A percentile compares a stretch with the other conserved stretches of the same genome.
phyloP scores from a whole-genome alignment of 1,140 invertebrate genomes.

The Drosophila trapezifrons region DNA sequence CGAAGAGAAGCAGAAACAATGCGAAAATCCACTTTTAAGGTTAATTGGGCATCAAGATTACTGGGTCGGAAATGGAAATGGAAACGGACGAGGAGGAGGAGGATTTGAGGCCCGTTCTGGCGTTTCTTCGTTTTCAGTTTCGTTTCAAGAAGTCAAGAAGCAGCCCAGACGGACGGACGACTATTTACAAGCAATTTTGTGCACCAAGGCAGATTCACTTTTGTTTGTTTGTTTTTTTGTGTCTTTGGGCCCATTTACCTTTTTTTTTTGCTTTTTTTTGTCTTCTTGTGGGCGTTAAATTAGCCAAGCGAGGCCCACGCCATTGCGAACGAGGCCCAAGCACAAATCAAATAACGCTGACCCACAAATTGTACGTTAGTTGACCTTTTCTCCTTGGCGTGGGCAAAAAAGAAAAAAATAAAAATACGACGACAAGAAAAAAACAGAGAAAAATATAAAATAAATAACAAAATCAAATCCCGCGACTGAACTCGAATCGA shows the following conservation, averaged over 20 bases:
- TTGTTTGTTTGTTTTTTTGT: conserved; percentile 68
- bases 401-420: conserved; percentile 19
- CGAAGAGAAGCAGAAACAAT: conserved; percentile 66
- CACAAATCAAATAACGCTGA: conserved; percentile 83
- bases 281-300: conserved; percentile 74
- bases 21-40: conserved; percentile 84
- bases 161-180: conserved; percentile 53
- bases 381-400: conserved; percentile 72
- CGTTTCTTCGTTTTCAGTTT: conserved; percentile 62
- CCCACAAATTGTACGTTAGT: conserved; percentile 83
- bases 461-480: conserved; percentile 35
- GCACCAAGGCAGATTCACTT: conserved; percentile 77
- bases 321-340: conserved; percentile 57
- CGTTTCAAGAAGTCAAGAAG: conserved; percentile 64
- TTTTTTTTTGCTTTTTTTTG: conserved; percentile 19
- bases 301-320: conserved; percentile 69
- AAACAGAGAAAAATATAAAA: conserved; percentile 28
- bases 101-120: conserved; percentile 45
- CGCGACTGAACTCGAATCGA: conserved; percentile 14
- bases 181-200: conserved; percentile 77
- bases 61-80: conserved; percentile 84
- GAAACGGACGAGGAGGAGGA: conserved; percentile 47
- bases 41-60: conserved; percentile 85
- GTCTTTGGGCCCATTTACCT: conserved; percentile 16
- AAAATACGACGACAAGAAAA: conserved; percentile 10